Base-by-base conservation (phyloP, 2,888 invertebrate genomes). In the Bombylius major region DNA sequence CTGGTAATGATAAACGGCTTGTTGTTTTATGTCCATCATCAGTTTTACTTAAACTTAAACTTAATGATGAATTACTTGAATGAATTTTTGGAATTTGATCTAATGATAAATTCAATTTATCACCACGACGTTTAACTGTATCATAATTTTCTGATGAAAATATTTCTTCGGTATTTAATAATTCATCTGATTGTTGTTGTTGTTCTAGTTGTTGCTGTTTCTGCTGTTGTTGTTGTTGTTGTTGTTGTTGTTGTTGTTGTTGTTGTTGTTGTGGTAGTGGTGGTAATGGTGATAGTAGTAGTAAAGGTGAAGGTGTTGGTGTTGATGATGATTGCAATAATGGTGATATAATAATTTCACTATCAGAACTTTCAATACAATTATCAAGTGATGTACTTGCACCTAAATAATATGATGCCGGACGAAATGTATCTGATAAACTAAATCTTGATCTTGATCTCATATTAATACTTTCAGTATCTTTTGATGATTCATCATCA, bases 341-440 rank as follows among this genome's bases (percentile, higher is more conserved):
- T 7, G 89, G 89, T 5, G 89, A 89, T 4, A 86, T 83, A 5
- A 87, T 79, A 50, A 87, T 76, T 65, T 90, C 90, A 67, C 85
- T 86, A 63, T 90, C 90, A 0, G 86, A 88, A 63, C 87, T 89
- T 68, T 89, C 88, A 56, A 84, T 86, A 61, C 82, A 78, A 63
- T 87, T 85, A 13, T 82, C 77, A 39, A 79, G 73, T 56, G 79
- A 78, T 64, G 81, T 80, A 65, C 83, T 86, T 1, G 83, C 82
- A 33, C 86, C 84, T 48, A 91, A 70, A 69, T 91, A 92, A 68
- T 91, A 92, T 0, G 91, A 91, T 0, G 91, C 91, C 0, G 91
- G 91, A 54, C 91, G 78, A 68, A 91, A 92, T 3, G 87, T 90
- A 68, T 92, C 91, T 2, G 90, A 91, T 56, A 91, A 78, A 71